Conservation (phyloP, 2,113 vertebrate genomes). For the Bungarus multicinctus region DNA sequence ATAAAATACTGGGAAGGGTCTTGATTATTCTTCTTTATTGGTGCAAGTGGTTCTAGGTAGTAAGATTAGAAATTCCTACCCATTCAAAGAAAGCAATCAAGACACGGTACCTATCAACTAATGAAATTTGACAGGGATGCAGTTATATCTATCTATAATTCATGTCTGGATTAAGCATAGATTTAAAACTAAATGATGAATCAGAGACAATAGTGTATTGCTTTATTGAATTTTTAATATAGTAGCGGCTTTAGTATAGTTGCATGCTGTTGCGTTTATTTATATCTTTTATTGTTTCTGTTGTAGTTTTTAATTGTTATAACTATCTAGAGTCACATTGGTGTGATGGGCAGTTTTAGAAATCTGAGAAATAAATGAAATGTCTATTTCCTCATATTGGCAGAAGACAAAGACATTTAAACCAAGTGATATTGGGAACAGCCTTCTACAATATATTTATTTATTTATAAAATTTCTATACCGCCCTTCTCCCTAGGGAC, state of each 20-base stretch:
- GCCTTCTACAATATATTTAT: not conserved
- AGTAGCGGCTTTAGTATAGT: not conserved
- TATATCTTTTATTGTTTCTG: not conserved
- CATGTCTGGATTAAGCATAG: not conserved
- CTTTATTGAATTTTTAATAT: not conserved
- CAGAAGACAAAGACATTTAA: not conserved
- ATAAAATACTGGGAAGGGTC: not conserved
- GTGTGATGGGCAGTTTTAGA: not conserved
- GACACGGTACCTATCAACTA: not conserved
- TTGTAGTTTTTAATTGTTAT: not conserved
- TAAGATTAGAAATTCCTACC: not conserved
- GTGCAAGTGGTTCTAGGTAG: not conserved
- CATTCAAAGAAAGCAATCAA: not conserved
- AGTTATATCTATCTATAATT: not conserved
- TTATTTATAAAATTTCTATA: too few species aligned
- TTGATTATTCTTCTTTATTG: not conserved
- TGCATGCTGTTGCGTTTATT: not conserved
- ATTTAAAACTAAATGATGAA: not conserved
- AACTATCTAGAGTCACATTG: not conserved
- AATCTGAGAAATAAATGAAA: not conserved
- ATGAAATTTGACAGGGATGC: not conserved
- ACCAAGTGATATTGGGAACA: not conserved
- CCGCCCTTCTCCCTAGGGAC: too few species aligned
- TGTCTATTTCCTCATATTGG: not conserved
- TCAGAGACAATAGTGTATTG: not conserved